Base-by-base conservation (phyloP, 2,888 invertebrate genomes). In the Agrilus mali region DNA sequence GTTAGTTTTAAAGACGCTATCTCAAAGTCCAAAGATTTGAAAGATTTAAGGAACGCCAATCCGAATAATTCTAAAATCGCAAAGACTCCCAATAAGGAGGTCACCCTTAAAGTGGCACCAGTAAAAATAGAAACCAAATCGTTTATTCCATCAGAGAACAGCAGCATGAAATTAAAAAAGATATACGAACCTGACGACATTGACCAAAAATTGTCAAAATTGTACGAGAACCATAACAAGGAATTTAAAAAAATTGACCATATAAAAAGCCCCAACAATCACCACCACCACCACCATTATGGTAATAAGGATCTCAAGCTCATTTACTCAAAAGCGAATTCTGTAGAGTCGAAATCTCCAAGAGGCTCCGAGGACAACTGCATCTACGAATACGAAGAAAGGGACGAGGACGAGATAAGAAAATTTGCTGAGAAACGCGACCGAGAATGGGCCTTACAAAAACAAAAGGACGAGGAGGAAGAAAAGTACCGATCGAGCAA, bases 341-440 rank as follows among this genome's bases (percentile, higher is more conserved):
- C 27, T 2, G 10, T 27, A 27, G 27, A 27, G 10, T 10, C 27
- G 8, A 27, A 27, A 27, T 10, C 27, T 4, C 27, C 27, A 2
- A 27, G 10, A 4, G 27, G 27, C 33, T 40, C 58, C 44, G 60
- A 60, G 12, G 13, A 33, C 15, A 43, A 47, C 38, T 64, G 64
- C 49, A 57, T 66, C 14, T 65, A 61, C 47, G 64, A 65, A 42
- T 66, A 66, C 47, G 60, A 63, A 33, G 64, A 66, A 47, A 63
- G 61, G 0, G 66, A 66, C 44, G 61, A 64, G 44, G 67, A 67
- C 36, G 66, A 67, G 46, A 64, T 66, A 10, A 61, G 66, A 46
- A 54, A 60, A 38, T 68, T 68, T 48, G 67, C 67, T 0, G 67
- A 67, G 45, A 66, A 60, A 32, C 47, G 68, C 14, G 67, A 68